phyloP scores from a whole-genome alignment of 1,140 invertebrate genomes.

The Philaenus spumarius region DNA sequence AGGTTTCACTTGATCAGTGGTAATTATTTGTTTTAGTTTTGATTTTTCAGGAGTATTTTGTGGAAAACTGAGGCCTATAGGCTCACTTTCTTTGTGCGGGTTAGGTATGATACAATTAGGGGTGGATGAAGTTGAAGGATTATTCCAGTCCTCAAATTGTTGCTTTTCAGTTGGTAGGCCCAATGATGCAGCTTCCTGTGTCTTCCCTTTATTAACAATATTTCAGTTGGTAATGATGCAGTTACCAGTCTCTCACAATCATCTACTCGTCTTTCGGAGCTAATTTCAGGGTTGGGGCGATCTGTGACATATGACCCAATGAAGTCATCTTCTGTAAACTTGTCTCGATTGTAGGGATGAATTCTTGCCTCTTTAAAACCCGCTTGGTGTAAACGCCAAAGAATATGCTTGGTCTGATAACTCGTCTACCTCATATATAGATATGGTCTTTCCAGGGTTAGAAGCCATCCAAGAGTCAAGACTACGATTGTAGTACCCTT shows the following conservation, averaged over 20 bases:
- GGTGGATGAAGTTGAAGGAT: neutral
- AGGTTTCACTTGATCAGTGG: neutral
- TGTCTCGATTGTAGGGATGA: too few species aligned
- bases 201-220: neutral
- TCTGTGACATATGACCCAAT: neutral
- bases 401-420: slow-evolving; percentile 11
- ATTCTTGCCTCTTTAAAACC: too few species aligned
- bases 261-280: neutral
- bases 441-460: slow-evolving; percentile 2
- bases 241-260: neutral
- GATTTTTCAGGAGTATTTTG: too few species aligned
- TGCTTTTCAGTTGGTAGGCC: too few species aligned
- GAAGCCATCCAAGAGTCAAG: neutral
- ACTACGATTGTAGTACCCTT: slow-evolving; percentile 14
- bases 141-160: too few species aligned
- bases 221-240: neutral
- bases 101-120: neutral
- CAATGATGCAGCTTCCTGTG: neutral
- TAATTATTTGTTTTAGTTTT: neutral
- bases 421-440: slow-evolving; percentile 8
- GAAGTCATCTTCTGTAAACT: too few species aligned
- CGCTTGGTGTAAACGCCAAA: too few species aligned
- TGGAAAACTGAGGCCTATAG: neutral
- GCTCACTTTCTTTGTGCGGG: neutral
- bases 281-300: neutral